Base-by-base conservation (phyloP, 2,113 vertebrate species). In the Caranx ignobilis region DNA sequence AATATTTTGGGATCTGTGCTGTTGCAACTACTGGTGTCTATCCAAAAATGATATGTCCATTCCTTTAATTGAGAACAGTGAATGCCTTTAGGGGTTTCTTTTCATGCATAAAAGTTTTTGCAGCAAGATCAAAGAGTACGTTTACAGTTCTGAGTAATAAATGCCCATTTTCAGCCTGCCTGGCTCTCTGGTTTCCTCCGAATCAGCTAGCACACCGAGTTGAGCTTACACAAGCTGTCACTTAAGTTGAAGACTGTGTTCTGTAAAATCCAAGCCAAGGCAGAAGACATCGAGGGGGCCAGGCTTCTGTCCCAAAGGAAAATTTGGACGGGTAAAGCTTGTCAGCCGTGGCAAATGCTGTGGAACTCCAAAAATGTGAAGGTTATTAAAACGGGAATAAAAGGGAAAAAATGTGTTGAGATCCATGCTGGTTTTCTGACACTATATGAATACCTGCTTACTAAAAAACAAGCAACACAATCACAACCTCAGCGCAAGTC, bases 171-270 rank as follows among this genome's bases (percentile, higher is more conserved):
- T 71, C 15, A 35, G 15, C 55, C 50, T 71, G 66, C 66, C 65
- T 47, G 45, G 62, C 45, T 64, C 52, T 52, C 18, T 56, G 39
- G 13, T 60, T 48, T 41, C 63, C 59, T 82, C 43, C 5, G 6
- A 79, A 83, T 60, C 15, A 19, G 73, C 55, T 66, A 41, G 48
- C 47, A 48, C 18, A 45, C 72, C 59, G 43, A 52, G 62, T 43
- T 80, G 79, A 71, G 50, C 77, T 75, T 63, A 71, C 1, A 68
- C 75, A 69, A 73, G 54, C 65, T 83, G 90, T 79, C 83, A 86
- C 71, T 86, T 75, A 32, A 13, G 32, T 78, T 78, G 39, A 82
- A 8, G 32, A 41, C 63, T 73, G 60, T 43, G 47, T 54, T 77
- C 67, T 80, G 66, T 11, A 34, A 66, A 84, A 37, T 67, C 45